Evolutionary conservation across 2,797 vertebrate genomes (phyloP).

Genomic region (Coracias cyanogaster): DNA sequence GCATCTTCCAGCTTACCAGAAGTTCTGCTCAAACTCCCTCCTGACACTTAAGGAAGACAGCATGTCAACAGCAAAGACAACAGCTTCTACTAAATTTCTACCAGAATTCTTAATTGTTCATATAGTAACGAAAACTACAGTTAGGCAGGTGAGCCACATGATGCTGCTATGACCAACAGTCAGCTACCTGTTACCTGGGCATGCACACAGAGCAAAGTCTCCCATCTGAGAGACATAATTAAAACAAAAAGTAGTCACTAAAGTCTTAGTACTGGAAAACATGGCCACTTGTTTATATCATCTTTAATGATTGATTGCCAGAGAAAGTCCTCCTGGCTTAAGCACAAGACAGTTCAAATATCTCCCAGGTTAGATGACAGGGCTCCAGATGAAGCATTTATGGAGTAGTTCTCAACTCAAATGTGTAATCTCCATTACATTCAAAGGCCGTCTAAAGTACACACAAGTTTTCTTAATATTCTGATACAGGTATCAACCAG

Average conservation of each 20-base stretch:
- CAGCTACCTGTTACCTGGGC: neutral
- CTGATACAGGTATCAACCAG: neutral
- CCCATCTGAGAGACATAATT: neutral
- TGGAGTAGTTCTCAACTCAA: neutral
- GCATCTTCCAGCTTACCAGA: constrained; percentile 38
- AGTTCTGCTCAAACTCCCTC: constrained; percentile 19
- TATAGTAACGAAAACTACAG: neutral
- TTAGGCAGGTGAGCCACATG: neutral
- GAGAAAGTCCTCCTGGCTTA: neutral
- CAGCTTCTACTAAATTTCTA: constrained; percentile 8
- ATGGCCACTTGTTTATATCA: neutral
- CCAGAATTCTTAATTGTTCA: neutral
- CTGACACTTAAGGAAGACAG: constrained; percentile 12
- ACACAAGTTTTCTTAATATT: neutral
- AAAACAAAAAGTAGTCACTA: neutral
- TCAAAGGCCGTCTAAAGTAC: neutral
- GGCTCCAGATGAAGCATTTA: neutral
- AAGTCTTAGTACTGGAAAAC: neutral
- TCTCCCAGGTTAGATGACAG: neutral
- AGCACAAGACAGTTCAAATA: neutral
- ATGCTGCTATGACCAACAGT: neutral
- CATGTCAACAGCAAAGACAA: neutral
- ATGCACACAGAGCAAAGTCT: neutral
- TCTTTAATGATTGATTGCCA: neutral
- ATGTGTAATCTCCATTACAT: neutral